phyloP scores from a whole-genome alignment of 1,140 invertebrate species.

The Macrobrachium nipponense region DNA sequence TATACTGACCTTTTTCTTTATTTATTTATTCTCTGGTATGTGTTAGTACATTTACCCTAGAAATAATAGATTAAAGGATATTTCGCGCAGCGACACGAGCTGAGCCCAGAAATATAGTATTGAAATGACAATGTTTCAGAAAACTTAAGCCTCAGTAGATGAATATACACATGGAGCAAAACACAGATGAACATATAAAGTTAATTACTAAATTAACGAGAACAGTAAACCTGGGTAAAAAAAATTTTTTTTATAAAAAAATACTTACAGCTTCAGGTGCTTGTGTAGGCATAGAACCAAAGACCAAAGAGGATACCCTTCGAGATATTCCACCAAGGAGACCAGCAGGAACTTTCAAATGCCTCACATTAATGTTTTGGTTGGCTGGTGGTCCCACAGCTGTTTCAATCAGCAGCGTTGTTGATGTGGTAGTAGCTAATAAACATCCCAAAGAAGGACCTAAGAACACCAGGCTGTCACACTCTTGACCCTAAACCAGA shows the following conservation, averaged over 20 bases:
- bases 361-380: slow-evolving; percentile 72
- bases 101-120: too few relatives aligned
- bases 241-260: slow-evolving; percentile 5
- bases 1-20: too few relatives aligned
- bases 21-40: too few relatives aligned
- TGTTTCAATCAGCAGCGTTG: slow-evolving; percentile 66
- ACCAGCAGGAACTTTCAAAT: slow-evolving; percentile 82
- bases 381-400: slow-evolving; percentile 63
- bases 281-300: slow-evolving; percentile 79
- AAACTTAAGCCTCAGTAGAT: too few relatives aligned
- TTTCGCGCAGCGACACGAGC: too few relatives aligned
- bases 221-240: neutral
- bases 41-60: too few relatives aligned
- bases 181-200: too few relatives aligned
- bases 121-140: too few relatives aligned
- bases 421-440: slow-evolving; percentile 91
- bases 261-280: slow-evolving; percentile 81
- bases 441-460: slow-evolving; percentile 80
- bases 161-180: too few relatives aligned
- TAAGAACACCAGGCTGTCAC: slow-evolving; percentile 79
- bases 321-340: slow-evolving; percentile 89
- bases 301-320: slow-evolving; percentile 87
- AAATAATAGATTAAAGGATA: too few relatives aligned
- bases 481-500: slow-evolving; percentile 75
- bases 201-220: neutral